Conservation (phyloP, 2,888 invertebrate genomes). For the Ceramica pisi region DNA sequence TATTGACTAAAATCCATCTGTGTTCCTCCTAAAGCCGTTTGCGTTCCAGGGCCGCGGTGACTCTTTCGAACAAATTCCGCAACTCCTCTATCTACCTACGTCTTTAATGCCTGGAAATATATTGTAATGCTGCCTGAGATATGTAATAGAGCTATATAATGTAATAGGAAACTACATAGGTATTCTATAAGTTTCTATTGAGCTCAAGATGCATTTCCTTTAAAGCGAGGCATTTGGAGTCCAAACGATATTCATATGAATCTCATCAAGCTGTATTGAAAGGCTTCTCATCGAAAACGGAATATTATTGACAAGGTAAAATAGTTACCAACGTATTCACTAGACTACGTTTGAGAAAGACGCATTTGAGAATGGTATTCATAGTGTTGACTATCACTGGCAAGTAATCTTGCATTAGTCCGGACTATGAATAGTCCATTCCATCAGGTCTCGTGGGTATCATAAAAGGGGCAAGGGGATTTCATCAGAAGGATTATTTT, state of each 20-base stretch:
- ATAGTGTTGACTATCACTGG: slow-evolving; percentile 11
- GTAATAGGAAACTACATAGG: slow-evolving; percentile 1
- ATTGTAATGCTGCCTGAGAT: background rate
- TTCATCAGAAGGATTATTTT: slow-evolving; percentile 40
- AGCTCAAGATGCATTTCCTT: slow-evolving; percentile 10
- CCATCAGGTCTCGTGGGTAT: slow-evolving; percentile 16
- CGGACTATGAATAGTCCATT: slow-evolving; percentile 39
- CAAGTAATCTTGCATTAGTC: slow-evolving; percentile 36
- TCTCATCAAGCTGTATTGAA: background rate
- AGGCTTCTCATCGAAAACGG: background rate
- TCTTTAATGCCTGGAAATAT: background rate
- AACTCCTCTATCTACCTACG: no score
- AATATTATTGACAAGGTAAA: background rate
- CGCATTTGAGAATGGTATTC: background rate
- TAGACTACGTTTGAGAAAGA: slow-evolving; percentile 5
- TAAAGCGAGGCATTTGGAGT: background rate
- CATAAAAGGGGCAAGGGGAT: slow-evolving; percentile 34
- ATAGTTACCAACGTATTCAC: background rate
- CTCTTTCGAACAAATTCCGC: no score
- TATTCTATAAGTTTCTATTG: slow-evolving; percentile 1
- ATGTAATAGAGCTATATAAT: background rate
- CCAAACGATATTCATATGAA: slow-evolving; percentile 15
- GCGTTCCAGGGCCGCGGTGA: no score
- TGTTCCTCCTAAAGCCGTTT: no score
- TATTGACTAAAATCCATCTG: no score